phyloP scores from a whole-genome alignment of 2,113 vertebrate species.

The Cathartes aura region DNA sequence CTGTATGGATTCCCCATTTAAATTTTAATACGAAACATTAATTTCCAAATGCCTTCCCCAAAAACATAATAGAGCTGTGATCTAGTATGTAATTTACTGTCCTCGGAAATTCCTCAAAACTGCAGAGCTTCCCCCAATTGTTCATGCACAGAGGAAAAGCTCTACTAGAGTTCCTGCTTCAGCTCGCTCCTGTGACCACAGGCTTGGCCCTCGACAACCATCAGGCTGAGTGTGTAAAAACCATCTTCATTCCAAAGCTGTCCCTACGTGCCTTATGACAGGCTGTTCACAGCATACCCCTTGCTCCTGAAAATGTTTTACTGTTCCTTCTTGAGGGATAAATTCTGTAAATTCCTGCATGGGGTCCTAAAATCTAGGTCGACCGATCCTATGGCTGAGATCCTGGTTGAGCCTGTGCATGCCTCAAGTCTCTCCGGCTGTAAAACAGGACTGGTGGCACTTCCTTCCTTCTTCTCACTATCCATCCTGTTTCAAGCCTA shows the following conservation, averaged over 20 bases:
- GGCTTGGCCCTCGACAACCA: not conserved
- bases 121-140: constrained; percentile 78
- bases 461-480: not conserved
- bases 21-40: constrained; percentile 63
- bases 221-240: constrained; percentile 12
- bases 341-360: not conserved
- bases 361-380: not conserved
- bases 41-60: constrained; percentile 73
- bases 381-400: not conserved
- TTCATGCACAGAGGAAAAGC: constrained; percentile 66
- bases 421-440: not conserved
- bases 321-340: not conserved
- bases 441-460: not conserved
- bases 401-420: not conserved
- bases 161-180: constrained; percentile 61
- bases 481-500: not conserved
- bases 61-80: constrained; percentile 66
- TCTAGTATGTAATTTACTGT: constrained; percentile 63
- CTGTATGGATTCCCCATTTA: not conserved
- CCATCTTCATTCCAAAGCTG: constrained; percentile 33
- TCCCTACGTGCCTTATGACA: constrained; percentile 28
- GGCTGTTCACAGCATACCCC: not conserved
- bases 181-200: not conserved
- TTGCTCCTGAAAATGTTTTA: not conserved
- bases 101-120: constrained; percentile 77